Percentiles rank a stretch among this genome's conserved stretches.
These are phyloP conservation scores for Coluber constrictor DNA, from an alignment of 2,797 vertebrate species.

Conservation along the genomic window DNA sequence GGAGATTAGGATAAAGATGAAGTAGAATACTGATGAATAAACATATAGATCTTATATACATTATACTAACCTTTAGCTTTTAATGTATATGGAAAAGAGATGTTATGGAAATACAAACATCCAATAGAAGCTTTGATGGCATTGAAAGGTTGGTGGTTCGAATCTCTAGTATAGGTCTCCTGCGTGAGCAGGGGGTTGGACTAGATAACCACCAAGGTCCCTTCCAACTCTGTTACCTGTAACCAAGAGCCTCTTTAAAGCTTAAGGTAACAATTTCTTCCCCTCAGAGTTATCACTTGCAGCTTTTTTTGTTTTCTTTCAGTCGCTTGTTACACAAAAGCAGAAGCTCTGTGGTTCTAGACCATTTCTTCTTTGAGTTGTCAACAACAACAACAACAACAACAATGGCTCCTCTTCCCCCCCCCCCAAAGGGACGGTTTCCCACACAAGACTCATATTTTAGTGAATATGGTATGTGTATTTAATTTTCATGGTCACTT, in stretches of 20 bases:
- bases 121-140: neutral
- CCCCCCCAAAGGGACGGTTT: neutral
- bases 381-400: neutral
- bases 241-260: neutral
- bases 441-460: neutral
- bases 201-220: too few relatives aligned
- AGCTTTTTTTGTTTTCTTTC: neutral
- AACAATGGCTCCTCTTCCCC: neutral
- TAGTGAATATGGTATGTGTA: neutral
- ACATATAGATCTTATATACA: neutral
- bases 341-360: neutral
- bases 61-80: neutral
- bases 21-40: neutral
- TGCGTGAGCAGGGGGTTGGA: too few relatives aligned
- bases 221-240: too few relatives aligned
- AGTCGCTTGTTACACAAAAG: neutral
- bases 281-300: neutral
- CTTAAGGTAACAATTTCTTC: neutral
- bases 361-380: neutral
- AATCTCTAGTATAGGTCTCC: too few relatives aligned
- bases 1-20: neutral
- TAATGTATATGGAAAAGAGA: neutral
- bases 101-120: neutral
- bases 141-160: neutral
- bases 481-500: conserved; percentile 45